These are phyloP conservation scores for Taurulus bubalis DNA, from an alignment of 2,113 vertebrate species.

Conservation along the genomic window DNA sequence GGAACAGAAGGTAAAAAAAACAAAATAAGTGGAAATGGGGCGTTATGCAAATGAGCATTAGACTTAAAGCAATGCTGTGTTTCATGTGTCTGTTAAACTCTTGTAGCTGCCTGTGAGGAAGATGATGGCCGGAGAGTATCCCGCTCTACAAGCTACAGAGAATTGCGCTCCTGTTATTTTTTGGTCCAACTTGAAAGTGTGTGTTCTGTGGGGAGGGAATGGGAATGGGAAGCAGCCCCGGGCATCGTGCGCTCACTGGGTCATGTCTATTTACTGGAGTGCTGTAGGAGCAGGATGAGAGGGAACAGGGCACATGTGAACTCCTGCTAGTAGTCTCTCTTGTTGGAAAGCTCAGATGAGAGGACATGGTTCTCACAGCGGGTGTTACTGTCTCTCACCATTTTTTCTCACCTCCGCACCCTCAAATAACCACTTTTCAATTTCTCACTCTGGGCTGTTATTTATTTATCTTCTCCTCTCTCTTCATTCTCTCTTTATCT, in stretches of 20 bases:
- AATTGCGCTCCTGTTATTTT: neutral
- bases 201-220: neutral
- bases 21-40: neutral
- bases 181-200: slow-evolving; percentile 18
- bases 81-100: neutral
- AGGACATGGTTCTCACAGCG: neutral
- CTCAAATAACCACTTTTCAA: neutral
- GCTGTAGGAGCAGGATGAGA: slow-evolving; percentile 1
- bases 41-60: neutral
- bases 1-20: neutral
- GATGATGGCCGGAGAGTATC: neutral
- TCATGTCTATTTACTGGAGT: slow-evolving; percentile 34
- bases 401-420: neutral
- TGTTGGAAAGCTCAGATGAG: neutral
- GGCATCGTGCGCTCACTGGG: slow-evolving; percentile 17
- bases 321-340: neutral
- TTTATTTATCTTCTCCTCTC: neutral
- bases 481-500: neutral
- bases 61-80: neutral
- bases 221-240: neutral
- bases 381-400: neutral
- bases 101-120: neutral
- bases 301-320: neutral
- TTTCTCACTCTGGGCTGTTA: neutral
- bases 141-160: slow-evolving; percentile 10